Base-by-base conservation (phyloP, 2,113 vertebrate genomes). In the Pelusios castaneus region DNA sequence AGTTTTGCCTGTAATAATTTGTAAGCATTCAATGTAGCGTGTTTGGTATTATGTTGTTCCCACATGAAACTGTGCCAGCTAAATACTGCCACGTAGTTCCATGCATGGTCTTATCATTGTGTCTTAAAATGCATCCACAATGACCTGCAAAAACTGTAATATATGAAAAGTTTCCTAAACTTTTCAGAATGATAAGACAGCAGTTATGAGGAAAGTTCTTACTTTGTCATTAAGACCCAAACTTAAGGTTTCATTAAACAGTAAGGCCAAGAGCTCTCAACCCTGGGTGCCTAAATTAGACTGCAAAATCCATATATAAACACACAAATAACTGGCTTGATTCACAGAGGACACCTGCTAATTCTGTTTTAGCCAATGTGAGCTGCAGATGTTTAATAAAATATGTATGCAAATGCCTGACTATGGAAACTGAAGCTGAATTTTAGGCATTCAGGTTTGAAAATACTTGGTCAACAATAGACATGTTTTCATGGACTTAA, bases 1-100 rank as follows among this genome's bases (percentile, higher is more conserved):
- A 96, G 95, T 97, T 96, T 97, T 95, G 96, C 97, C 96, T 97
- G 91, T 97, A 96, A 97, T 95, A 95, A 95, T 94, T 88, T 91
- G 93, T 97, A 95, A 94, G 95, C 94, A 96, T 96, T 97, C 88
- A 45, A 82, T 96, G 95, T 96, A 91, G 60, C 97, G 96, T 95
- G 85, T 93, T 97, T 94, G 94, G 95, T 96, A 95, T 95, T 96
- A 93, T 96, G 90, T 96, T 95, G 95, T 97, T 97, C 92, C 93
- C 96, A 95, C 94, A 93, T 96, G 95, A 97, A 97, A 96, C 91
- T 95, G 95, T 97, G 96, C 97, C 97, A 98, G 96, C 96, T 97
- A 94, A 97, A 96, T 97, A 97, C 96, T 97, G 97, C 97, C 97
- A 97, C 96, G 93, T 96, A 96, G 91, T 97, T 97, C 97, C 95